Evolutionary conservation across 92 coral and sea anemone genomes (phyloP), one percentile per base, ranked within the genome.

Genomic region (Phenganax stokvisi): DNA sequence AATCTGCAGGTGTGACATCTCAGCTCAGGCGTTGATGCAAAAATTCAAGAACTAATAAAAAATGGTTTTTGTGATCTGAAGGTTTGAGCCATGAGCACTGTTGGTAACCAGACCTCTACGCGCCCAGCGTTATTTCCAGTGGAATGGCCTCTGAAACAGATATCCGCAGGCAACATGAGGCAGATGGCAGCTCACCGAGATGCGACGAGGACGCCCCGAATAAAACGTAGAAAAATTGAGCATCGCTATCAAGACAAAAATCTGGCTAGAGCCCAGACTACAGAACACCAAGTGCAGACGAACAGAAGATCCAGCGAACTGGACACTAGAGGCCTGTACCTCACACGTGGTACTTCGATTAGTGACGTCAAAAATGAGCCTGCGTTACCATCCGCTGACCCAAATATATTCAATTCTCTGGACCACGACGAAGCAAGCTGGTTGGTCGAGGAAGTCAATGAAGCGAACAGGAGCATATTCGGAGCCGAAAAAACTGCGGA

Each of bases 71-170:
- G 12, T 13, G 27, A 57, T 77, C 58, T 17, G 6, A 20, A 77
- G 81, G 71, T 47, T 30, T 25, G 53, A 17, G 31, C 52, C 9
- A 79, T 79, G 83, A 79, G 74, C 74, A 51, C 54, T 29, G 52
- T 52, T 63, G 60, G 37, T 37, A 64, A 13, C 69, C 60, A 63
- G 58, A 47, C 61, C 13, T 63, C 62, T 31, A 62, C 16, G 9
- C 72, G 74, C 12, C 69, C 74, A 10, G 57, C 37, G 20, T 51
- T 64, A 4, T 65, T 79, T 51, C 83, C 83, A 29, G 83, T 79
- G 47, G 83, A 79, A 64, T 65, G 83, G 83, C 83, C 83, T 62
- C 73, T 79, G 71, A 56, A 72, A 57, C 28, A 67, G 30, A 65
- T 1, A 10, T 63, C 15, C 20, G 73, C 61, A 76, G 64, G 67